Percentiles rank a stretch among this genome's conserved stretches.
phyloP scores from a whole-genome alignment of 2,113 vertebrate genomes.

The Syngnathus typhle region DNA sequence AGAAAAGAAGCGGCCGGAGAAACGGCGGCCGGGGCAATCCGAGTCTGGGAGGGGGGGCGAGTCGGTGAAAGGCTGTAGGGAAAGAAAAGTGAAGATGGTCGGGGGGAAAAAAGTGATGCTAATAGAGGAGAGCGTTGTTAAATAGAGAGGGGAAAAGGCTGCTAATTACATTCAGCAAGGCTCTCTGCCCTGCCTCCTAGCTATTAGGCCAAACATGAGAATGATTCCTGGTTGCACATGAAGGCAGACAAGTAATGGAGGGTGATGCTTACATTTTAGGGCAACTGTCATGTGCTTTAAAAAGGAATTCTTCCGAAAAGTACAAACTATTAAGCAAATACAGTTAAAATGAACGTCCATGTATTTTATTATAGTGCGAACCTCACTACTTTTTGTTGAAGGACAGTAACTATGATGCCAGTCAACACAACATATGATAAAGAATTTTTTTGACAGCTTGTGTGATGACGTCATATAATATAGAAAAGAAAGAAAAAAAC shows the following conservation, averaged over 20 bases:
- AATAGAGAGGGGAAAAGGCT: constrained; percentile 63
- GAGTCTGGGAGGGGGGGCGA: constrained; percentile 16
- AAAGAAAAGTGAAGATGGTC: constrained; percentile 10
- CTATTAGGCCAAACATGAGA: constrained; percentile 23
- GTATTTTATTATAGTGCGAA: neutral
- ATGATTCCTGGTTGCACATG: constrained; percentile 46
- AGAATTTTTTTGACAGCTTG: neutral
- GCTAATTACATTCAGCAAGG: constrained; percentile 68
- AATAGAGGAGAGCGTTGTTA: constrained; percentile 65
- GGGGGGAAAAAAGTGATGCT: constrained; percentile 40
- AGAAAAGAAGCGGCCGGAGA: constrained; percentile 58
- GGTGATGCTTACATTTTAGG: constrained; percentile 39
- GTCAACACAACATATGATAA: too few species aligned
- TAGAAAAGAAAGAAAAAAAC: neutral
- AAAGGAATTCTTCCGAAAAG: neutral
- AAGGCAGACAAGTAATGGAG: constrained; percentile 43
- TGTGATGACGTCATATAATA: neutral
- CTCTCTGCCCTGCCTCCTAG: constrained; percentile 27
- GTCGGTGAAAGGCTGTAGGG: constrained; percentile 27
- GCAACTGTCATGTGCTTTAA: neutral
- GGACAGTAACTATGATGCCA: too few species aligned
- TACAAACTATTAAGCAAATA: neutral
- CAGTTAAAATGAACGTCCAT: neutral
- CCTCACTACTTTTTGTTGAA: too few species aligned
- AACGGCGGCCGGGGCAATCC: constrained; percentile 22